These are phyloP conservation scores for Cathartes aura DNA, from an alignment of 2,113 vertebrate genomes.

Conservation along the genomic window DNA sequence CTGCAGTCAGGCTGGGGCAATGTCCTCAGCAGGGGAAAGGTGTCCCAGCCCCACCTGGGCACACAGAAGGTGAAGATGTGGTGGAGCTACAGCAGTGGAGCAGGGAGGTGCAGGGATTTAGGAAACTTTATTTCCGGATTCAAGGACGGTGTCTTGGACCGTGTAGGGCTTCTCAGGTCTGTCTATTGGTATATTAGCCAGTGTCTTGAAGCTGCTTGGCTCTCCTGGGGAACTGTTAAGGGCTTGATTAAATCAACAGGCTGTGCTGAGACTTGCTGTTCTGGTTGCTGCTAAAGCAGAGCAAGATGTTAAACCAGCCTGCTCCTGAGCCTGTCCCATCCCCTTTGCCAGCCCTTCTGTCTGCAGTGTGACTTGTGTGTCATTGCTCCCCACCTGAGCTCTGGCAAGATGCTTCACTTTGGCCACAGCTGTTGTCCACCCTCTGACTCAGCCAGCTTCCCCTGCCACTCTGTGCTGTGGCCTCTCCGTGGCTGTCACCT, in stretches of 20 bases:
- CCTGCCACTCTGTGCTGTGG: neutral
- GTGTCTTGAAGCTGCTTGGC: neutral
- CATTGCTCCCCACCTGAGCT: neutral
- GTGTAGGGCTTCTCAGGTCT: neutral
- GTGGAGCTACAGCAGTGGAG: neutral
- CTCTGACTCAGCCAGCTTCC: accelerated
- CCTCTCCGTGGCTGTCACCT: neutral
- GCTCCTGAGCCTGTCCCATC: neutral
- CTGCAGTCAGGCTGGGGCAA: neutral
- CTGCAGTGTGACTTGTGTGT: too few species aligned
- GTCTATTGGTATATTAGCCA: neutral
- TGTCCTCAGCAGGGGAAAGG: neutral
- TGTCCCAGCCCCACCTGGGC: neutral
- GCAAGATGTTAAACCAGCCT: neutral
- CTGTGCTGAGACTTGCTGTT: neutral
- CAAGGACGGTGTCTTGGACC: neutral
- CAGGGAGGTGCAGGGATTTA: neutral
- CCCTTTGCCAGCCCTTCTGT: neutral
- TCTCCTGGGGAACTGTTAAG: neutral
- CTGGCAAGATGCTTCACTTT: accelerated
- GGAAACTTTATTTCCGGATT: neutral
- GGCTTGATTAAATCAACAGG: neutral
- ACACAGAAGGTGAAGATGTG: neutral
- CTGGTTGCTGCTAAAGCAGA: neutral
- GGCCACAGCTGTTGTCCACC: neutral